phyloP scores from a whole-genome alignment of 2,797 vertebrate genomes.

The Avahi laniger region DNA sequence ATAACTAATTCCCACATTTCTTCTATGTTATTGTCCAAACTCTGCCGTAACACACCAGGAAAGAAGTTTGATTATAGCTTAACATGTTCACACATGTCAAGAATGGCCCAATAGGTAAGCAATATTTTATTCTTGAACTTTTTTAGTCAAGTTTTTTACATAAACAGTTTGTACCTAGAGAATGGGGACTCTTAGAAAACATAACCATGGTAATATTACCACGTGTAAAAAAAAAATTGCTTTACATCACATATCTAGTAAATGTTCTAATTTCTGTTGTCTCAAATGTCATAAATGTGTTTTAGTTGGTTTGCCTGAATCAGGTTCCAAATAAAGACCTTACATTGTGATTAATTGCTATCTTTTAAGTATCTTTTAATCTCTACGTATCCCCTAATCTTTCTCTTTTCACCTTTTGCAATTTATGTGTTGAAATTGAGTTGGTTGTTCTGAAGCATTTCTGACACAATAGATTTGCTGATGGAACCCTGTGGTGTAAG shows the following conservation, averaged over 20 bases:
- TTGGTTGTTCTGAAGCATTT: constrained; percentile 4
- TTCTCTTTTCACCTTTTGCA: neutral
- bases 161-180: neutral
- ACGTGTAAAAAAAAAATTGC: neutral
- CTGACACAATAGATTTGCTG: neutral
- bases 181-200: neutral
- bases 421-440: constrained; percentile 23
- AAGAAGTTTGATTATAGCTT: neutral
- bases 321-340: constrained; percentile 22
- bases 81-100: neutral
- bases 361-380: neutral
- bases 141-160: neutral
- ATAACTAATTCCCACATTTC: neutral
- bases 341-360: neutral
- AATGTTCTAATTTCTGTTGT: constrained; percentile 23
- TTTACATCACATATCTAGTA: neutral
- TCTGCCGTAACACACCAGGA: neutral
- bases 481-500: neutral
- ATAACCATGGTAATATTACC: neutral
- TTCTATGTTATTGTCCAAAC: neutral
- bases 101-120: neutral
- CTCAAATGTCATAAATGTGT: neutral
- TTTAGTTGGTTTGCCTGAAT: constrained; percentile 36
- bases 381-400: neutral
- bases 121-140: neutral